Evolutionary conservation across 2,113 vertebrate genomes (phyloP).

Genomic region (Laticauda colubrina): DNA sequence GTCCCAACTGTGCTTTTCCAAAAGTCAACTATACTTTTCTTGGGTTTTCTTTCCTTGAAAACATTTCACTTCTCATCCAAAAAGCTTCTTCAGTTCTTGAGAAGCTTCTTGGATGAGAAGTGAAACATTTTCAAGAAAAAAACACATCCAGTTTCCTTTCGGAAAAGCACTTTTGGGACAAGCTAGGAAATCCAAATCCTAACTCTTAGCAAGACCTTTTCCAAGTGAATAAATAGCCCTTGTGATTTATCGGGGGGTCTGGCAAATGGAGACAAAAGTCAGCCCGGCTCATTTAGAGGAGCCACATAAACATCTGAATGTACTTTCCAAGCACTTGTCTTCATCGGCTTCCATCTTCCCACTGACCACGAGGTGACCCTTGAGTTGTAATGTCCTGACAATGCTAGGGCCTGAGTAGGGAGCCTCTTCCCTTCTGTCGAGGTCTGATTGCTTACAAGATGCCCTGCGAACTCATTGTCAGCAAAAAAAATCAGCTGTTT

Average conservation of each 20-base stretch:
- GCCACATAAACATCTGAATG: background rate
- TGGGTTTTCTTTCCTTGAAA: background rate
- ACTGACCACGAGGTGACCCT: constrained; percentile 76
- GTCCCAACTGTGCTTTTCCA: background rate
- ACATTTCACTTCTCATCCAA: background rate
- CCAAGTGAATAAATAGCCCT: background rate
- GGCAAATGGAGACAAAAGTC: background rate
- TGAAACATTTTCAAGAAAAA: background rate
- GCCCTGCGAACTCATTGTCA: constrained; percentile 85
- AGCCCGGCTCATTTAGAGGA: background rate
- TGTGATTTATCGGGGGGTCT: background rate
- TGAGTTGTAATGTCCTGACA: constrained; percentile 75
- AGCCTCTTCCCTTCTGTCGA: constrained; percentile 69
- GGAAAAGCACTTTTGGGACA: background rate
- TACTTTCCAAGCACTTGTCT: background rate
- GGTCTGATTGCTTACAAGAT: constrained; percentile 89
- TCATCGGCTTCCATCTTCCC: background rate
- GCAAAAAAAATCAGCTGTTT: constrained; percentile 94
- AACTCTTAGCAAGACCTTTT: background rate
- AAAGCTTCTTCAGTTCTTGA: background rate
- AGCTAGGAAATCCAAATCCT: background rate
- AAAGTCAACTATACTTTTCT: background rate
- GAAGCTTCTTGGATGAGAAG: background rate
- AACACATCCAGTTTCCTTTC: background rate
- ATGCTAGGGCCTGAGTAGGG: constrained; percentile 60